Conservation (phyloP, 2,888 invertebrate species). For the Acronicta psi region DNA sequence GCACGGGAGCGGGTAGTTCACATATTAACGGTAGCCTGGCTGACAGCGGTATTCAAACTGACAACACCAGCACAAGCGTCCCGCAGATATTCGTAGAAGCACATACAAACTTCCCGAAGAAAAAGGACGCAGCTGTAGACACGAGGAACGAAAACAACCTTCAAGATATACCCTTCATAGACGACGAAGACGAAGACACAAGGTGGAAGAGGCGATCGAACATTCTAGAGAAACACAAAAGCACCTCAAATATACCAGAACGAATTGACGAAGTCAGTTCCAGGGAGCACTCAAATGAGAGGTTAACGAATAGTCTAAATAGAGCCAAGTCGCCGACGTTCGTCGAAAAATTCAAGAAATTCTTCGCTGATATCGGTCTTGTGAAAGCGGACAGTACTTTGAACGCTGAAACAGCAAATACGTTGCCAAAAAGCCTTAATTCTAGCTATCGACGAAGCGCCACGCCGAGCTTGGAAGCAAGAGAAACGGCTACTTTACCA, state of each 20-base stretch:
- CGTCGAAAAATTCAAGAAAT: constrained; percentile 84
- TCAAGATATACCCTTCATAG: constrained; percentile 85
- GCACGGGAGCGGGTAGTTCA: constrained; percentile 82
- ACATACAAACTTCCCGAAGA: constrained; percentile 62
- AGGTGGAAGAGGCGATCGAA: constrained; percentile 69
- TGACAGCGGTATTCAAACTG: constrained; percentile 85
- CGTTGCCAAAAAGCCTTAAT: constrained; percentile 78
- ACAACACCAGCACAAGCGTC: constrained; percentile 84
- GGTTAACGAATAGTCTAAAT: constrained; percentile 78
- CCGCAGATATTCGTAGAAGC: constrained; percentile 82
- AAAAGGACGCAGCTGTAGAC: constrained; percentile 84
- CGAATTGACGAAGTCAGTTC: constrained; percentile 76
- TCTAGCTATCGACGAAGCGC: constrained; percentile 78
- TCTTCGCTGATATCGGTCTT: constrained; percentile 82
- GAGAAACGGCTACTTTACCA: constrained; percentile 80
- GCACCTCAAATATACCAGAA: constrained; percentile 84
- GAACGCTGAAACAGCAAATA: constrained; percentile 64
- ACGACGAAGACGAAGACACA: constrained; percentile 79
- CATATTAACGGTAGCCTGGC: constrained; percentile 85
- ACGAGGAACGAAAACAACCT: constrained; percentile 84
- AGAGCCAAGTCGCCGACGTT: constrained; percentile 84
- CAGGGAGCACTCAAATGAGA: constrained; percentile 74
- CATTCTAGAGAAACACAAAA: constrained; percentile 80
- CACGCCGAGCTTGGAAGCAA: constrained; percentile 71
- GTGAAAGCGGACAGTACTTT: constrained; percentile 73